Base-by-base conservation (phyloP, 2,888 invertebrate genomes). In the Papilio gigon region DNA sequence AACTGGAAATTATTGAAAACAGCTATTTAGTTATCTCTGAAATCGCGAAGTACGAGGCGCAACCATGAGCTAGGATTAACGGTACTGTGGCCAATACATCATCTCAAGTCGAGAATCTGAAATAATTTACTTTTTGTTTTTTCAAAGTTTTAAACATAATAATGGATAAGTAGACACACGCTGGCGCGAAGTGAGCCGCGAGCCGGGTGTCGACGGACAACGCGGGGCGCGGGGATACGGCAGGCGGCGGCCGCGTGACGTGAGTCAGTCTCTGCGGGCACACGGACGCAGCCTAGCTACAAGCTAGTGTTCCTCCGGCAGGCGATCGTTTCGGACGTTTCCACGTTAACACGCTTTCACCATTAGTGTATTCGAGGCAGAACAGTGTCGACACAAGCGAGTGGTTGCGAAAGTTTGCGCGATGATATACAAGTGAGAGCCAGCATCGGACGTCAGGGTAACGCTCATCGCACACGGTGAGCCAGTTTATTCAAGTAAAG, bases 381-480 rank as follows among this genome's bases (percentile, higher is more conserved):
- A 85, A 79, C 82, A 81, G 85, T 91, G 90, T 90, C 89, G 86
- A 88, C 88, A 91, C 90, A 84, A 84, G 83, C 81, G 81, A 79
- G 87, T 85, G 88, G 82, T 92, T 91, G 87, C 91, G 91, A 91
- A 90, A 91, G 91, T 91, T 80, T 86, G 84, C 91, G 91, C 90
- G 90, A 92, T 92, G 92, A 91, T 91, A 90, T 90, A 91, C 86
- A 92, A 92, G 91, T 92, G 91, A 91, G 92, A 90, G 90, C 86
- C 82, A 83, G 80, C 84, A 84, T 83, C 81, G 80, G 82, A 86
- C 87, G 86, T 81, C 86, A 85, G 87, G 86, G 87, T 89, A 89
- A 86, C 88, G 91, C 91, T 92, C 90, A 90, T 90, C 91, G 88
- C 84, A 80, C 85, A 83, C 87, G 90, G 91, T 91, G 91, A 87